phyloP scores from a whole-genome alignment of 2,888 invertebrate genomes.

The Scaptodrosophila latifasciaeformis region DNA sequence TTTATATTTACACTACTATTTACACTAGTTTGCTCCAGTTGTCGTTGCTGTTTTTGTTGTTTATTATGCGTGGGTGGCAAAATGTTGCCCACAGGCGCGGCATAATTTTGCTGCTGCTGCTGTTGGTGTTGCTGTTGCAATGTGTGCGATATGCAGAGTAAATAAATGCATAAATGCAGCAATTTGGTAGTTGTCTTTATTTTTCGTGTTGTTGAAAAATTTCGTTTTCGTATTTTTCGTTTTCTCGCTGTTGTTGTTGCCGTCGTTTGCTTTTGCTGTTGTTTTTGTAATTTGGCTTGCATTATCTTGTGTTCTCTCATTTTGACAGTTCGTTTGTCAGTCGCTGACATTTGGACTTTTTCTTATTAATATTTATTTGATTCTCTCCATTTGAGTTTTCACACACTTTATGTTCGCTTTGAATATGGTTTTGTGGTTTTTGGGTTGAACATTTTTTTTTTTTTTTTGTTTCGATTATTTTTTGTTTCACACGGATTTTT shows the following conservation, averaged over 20 bases:
- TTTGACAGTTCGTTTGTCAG: conserved; percentile 66
- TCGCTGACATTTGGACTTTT: conserved; percentile 47
- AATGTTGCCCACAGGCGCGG: conserved; percentile 47
- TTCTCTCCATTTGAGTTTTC: conserved; percentile 28
- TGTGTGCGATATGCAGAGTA: conserved; percentile 54
- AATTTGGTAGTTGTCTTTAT: conserved; percentile 30
- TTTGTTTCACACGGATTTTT: too few relatives aligned
- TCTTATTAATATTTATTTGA: conserved; percentile 36
- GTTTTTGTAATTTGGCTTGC: conserved; percentile 22
- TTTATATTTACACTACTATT: conserved; percentile 68
- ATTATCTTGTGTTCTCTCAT: conserved; percentile 52
- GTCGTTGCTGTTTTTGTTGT: conserved; percentile 26
- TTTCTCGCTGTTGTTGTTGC: not conserved
- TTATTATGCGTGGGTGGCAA: conserved; percentile 5
- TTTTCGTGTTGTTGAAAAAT: conserved; percentile 15
- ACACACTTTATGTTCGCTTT: not conserved
- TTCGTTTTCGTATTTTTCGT: conserved; percentile 19
- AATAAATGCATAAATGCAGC: conserved; percentile 52
- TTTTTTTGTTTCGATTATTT: not conserved
- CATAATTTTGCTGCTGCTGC: conserved; percentile 30
- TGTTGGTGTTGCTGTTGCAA: conserved; percentile 38
- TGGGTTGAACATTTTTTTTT: not conserved
- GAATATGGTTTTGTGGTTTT: not conserved
- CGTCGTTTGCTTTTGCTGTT: conserved; percentile 14
- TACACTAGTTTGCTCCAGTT: conserved; percentile 45